These are phyloP conservation scores for Battus philenor DNA, from an alignment of 1,140 invertebrate species.

Conservation along the genomic window DNA sequence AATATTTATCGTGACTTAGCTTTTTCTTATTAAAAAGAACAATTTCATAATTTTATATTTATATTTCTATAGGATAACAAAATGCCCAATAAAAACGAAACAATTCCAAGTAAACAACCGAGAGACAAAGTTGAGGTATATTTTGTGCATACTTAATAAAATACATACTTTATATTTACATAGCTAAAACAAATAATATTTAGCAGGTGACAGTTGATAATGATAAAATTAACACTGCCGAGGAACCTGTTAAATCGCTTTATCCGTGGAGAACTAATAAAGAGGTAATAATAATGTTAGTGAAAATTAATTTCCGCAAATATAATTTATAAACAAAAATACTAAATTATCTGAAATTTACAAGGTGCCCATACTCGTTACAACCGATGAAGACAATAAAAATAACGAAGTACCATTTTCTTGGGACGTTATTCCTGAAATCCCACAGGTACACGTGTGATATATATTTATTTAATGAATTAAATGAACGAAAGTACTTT, in stretches of 20 bases:
- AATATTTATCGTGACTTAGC: too few species aligned
- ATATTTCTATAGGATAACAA: slow-evolving; percentile 8
- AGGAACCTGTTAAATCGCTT: slow-evolving; percentile 28
- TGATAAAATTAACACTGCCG: slow-evolving; percentile 24
- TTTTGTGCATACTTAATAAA: neutral
- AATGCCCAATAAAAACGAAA: neutral
- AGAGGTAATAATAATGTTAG: slow-evolving; percentile 25
- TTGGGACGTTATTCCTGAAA: slow-evolving; percentile 63
- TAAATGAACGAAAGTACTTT: slow-evolving; percentile 10
- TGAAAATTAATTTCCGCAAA: too few species aligned
- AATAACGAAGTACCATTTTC: slow-evolving; percentile 58
- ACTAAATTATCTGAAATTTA: slow-evolving; percentile 9
- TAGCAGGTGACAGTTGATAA: slow-evolving; percentile 23
- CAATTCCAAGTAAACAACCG: neutral
- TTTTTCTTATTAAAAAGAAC: too few species aligned
- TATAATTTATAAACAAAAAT: too few species aligned
- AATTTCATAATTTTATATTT: slow-evolving; percentile 10
- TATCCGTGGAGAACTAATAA: slow-evolving; percentile 41
- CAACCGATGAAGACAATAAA: slow-evolving; percentile 39
- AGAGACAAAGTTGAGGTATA: slow-evolving; percentile 9
- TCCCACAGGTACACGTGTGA: slow-evolving; percentile 57
- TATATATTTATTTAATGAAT: slow-evolving; percentile 13
- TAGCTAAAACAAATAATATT: slow-evolving; percentile 6
- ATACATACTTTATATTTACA: neutral
- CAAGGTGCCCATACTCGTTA: slow-evolving; percentile 47